phyloP scores from a whole-genome alignment of 2,797 vertebrate genomes.

The Danio jaintianensis region DNA sequence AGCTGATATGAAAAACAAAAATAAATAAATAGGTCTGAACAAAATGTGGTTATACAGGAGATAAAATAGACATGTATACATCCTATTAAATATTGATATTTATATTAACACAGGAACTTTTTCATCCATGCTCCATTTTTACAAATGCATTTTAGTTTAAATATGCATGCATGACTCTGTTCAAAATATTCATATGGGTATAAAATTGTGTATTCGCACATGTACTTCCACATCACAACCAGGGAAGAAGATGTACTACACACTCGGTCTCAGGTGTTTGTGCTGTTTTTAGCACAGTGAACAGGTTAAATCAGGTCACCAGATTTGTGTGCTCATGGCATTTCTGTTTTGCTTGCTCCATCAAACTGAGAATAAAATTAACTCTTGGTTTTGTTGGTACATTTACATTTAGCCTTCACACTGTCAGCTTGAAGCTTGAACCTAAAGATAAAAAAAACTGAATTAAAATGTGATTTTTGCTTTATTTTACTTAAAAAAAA shows the following conservation, averaged over 20 bases:
- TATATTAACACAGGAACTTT: background rate
- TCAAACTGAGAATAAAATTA: background rate
- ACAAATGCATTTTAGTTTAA: background rate
- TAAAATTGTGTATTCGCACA: background rate
- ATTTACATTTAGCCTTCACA: too few relatives aligned
- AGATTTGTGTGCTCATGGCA: background rate
- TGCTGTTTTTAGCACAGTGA: background rate
- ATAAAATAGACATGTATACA: background rate
- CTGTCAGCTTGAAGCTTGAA: too few relatives aligned
- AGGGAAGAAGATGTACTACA: background rate
- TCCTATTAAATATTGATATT: background rate
- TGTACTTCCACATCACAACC: background rate
- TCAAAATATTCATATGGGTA: background rate
- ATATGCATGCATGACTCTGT: background rate
- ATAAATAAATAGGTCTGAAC: background rate
- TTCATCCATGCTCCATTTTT: background rate
- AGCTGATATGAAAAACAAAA: too few relatives aligned
- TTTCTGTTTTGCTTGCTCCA: background rate
- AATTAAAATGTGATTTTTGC: too few relatives aligned
- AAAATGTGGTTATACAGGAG: background rate
- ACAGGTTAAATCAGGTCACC: slow-evolving; percentile 17
- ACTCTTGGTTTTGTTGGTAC: background rate
- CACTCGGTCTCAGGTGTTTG: background rate
- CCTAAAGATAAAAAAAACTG: too few relatives aligned
- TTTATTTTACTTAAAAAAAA: too few relatives aligned